A percentile compares a stretch with the other conserved stretches of the same genome.
phyloP scores from a whole-genome alignment of 2,113 vertebrate genomes.

The Ahaetulla prasina region DNA sequence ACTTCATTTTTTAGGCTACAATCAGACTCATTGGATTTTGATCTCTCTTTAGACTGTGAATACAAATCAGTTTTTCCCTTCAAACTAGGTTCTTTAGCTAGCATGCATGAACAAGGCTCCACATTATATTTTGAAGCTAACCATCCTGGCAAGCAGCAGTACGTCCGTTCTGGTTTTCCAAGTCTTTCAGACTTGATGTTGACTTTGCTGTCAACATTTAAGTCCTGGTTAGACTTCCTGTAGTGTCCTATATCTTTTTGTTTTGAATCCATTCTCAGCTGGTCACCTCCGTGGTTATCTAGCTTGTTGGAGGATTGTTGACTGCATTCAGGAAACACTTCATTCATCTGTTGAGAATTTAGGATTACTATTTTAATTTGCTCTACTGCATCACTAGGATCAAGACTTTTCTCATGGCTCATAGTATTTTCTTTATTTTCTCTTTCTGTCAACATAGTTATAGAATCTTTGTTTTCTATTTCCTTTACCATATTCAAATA shows the following conservation, averaged over 20 bases:
- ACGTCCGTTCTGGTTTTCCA: background rate
- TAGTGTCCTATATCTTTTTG: background rate
- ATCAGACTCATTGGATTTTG: background rate
- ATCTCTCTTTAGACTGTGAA: constrained; percentile 28
- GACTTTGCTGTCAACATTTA: background rate
- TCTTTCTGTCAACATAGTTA: background rate
- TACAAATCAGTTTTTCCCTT: background rate
- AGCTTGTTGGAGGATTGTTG: background rate
- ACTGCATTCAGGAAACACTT: constrained; percentile 48
- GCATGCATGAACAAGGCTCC: background rate
- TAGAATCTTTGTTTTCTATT: constrained; percentile 14
- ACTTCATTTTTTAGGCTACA: background rate
- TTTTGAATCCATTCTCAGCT: background rate
- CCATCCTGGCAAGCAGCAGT: constrained; percentile 35
- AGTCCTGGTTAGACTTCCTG: background rate
- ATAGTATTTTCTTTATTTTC: constrained; percentile 21
- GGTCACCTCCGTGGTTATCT: background rate
- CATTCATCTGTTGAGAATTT: constrained; percentile 49
- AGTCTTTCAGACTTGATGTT: rapidly evolving
- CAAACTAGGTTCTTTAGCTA: background rate
- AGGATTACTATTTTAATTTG: constrained; percentile 54
- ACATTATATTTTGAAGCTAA: background rate
- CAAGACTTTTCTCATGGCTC: constrained; percentile 9
- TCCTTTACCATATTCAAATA: constrained; percentile 1
- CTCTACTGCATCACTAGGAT: constrained; percentile 22